Conservation (phyloP, 1,140 invertebrate species). For the Cotesia chilonis region DNA sequence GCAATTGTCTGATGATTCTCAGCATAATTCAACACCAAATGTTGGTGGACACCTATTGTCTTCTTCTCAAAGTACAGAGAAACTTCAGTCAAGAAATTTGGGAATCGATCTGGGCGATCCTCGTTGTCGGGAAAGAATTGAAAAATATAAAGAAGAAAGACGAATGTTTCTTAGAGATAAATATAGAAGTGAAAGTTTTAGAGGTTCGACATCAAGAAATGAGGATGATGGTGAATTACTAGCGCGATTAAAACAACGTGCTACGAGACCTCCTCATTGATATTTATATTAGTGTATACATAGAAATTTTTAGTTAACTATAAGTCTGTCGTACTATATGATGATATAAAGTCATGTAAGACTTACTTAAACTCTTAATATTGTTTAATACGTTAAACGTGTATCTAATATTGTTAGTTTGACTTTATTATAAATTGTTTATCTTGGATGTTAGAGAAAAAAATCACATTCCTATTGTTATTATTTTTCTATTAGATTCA, state of each 20-base stretch:
- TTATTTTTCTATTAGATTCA: slow-evolving; percentile 1
- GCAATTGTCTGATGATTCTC: slow-evolving; percentile 49
- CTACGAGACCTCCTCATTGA: slow-evolving; percentile 63
- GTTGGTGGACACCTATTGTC: slow-evolving; percentile 46
- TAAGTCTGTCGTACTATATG: not conserved
- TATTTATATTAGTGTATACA: not conserved
- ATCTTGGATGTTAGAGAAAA: slow-evolving; percentile 14
- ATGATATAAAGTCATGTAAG: not conserved
- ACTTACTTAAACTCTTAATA: slow-evolving; percentile 15
- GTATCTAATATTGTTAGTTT: slow-evolving; percentile 3
- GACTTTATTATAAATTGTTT: slow-evolving; percentile 15
- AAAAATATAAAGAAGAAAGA: slow-evolving; percentile 92
- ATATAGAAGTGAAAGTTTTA: slow-evolving; percentile 84
- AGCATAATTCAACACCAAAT: slow-evolving; percentile 61
- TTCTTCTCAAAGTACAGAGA: slow-evolving; percentile 44
- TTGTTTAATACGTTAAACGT: slow-evolving; percentile 9
- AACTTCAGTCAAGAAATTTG: slow-evolving; percentile 48
- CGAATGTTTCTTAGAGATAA: slow-evolving; percentile 85
- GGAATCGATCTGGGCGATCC: slow-evolving; percentile 68
- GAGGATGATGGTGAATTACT: slow-evolving; percentile 61
- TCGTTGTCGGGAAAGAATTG: slow-evolving; percentile 78
- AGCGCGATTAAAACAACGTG: slow-evolving; percentile 62
- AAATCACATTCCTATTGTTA: slow-evolving; percentile 17
- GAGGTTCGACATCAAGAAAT: slow-evolving; percentile 60
- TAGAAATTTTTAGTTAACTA: too few species aligned